Base-by-base conservation (phyloP, 2,113 vertebrate genomes). In the Gracilinanus agilis region DNA sequence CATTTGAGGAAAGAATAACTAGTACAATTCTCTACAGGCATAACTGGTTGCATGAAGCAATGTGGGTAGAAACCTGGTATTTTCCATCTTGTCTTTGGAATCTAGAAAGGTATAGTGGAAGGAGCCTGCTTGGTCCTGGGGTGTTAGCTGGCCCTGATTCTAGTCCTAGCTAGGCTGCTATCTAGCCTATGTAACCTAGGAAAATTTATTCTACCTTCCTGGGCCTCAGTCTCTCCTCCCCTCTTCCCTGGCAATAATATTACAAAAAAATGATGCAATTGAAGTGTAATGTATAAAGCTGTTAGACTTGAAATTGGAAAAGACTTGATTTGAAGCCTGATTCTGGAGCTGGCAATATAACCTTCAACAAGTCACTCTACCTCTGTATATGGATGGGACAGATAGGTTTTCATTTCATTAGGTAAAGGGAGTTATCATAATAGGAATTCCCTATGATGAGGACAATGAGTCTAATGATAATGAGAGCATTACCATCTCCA, bases 1-100 rank as follows among this genome's bases (percentile, higher is more conserved):
- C 92, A 16, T 92, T 83, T 90, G 89, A 83, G n/a, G 44, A 44
- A 90, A 58, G 92, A 54, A 83, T 91, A 94, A 49, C 34, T 54
- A 53, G 61, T 29, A 21, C 4, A 0, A 19, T 4, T 24, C n/a
- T 88, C 67, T 1, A 8, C 24, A 91, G 91, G 91, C 90, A 34
- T n/a, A 88, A 44, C 0, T 6, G 34, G 0, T 7, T 27, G 19
- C 3, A 19, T 3, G 27, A 34, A 61, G 53, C 67, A 75, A 75
- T 75, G 16, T 75, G 75, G 34, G 40, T 23, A 53, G 83, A 55
- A 11, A 21, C 24, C 44, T 34, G 34, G 58, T 10, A 44, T 21
- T 44, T 44, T 44, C 67, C n/a, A 24, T 27, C 34, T 40, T 75
- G 67, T n/a, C 67, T n/a, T n/a, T 75, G 34, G 67, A 40, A n/a